Percentiles rank a stretch among this genome's conserved stretches.
phyloP scores from a whole-genome alignment of 2,113 vertebrate species.

The Oenanthe melanoleuca region DNA sequence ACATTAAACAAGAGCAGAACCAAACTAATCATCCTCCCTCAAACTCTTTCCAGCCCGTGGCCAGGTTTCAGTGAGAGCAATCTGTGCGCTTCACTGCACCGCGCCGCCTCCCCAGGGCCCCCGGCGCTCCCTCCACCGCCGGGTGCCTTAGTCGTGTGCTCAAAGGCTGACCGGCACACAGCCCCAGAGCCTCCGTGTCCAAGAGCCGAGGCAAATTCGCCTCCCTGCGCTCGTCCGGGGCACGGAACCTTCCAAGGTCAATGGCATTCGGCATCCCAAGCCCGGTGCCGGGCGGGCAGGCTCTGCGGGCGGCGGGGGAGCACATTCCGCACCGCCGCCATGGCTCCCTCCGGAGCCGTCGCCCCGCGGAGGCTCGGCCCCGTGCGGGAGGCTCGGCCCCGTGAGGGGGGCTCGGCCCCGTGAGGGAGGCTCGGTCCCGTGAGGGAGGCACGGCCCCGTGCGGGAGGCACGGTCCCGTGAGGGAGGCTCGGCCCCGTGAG shows the following conservation, averaged over 20 bases:
- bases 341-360: fast-evolving
- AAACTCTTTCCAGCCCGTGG: not conserved
- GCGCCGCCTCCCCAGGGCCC: fast-evolving
- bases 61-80: not conserved
- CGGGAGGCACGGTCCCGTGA: too few relatives aligned
- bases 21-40: not conserved
- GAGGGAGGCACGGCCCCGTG: too few relatives aligned
- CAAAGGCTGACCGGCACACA: not conserved
- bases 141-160: fast-evolving
- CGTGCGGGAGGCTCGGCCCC: not conserved
- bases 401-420: too few relatives aligned
- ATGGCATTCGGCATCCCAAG: fast-evolving
- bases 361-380: too few relatives aligned
- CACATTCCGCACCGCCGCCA: fast-evolving
- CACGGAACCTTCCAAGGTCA: not conserved
- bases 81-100: not conserved
- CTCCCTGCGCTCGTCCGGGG: not conserved
- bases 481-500: fast-evolving
- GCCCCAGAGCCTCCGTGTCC: too few relatives aligned
- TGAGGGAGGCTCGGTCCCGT: too few relatives aligned
- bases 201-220: too few relatives aligned
- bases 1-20: not conserved
- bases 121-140: not conserved
- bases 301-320: too few relatives aligned
- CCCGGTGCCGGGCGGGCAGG: not conserved